phyloP scores from a whole-genome alignment of 2,113 vertebrate species.

The Thomomys bottae region DNA sequence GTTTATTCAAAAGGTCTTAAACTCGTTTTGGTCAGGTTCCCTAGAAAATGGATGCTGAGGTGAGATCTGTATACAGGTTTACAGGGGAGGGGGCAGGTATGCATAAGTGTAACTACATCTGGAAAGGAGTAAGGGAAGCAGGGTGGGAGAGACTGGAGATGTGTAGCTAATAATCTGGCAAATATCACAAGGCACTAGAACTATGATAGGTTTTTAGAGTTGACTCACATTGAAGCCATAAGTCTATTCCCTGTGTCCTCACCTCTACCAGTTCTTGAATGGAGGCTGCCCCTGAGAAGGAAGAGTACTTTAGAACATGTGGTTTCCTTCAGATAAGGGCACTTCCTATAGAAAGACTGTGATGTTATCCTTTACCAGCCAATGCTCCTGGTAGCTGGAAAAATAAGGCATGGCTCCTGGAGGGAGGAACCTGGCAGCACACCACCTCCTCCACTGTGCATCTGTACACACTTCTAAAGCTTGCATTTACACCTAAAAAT shows the following conservation, averaged over 20 bases:
- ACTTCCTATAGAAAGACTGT: neutral
- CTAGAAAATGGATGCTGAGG: neutral
- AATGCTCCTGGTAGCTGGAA: neutral
- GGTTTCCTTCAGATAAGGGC: neutral
- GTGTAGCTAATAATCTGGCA: neutral
- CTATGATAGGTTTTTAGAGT: neutral
- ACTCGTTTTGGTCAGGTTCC: neutral
- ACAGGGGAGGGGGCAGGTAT: too few species aligned
- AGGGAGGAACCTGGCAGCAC: neutral
- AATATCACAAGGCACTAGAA: fast-evolving
- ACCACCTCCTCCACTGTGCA: fast-evolving
- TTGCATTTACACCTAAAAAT: neutral
- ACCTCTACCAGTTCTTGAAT: neutral
- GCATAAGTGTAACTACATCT: too few species aligned
- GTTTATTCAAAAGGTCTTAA: neutral
- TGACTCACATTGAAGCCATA: neutral
- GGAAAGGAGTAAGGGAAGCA: neutral
- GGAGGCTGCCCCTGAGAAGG: neutral
- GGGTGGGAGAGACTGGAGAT: too few species aligned
- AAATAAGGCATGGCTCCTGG: neutral
- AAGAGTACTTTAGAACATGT: neutral
- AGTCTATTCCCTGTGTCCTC: neutral
- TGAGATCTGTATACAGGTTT: neutral
- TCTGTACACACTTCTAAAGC: neutral
- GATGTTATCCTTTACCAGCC: neutral